phyloP scores from a whole-genome alignment of 1,140 invertebrate species.

The Drosophila orena region DNA sequence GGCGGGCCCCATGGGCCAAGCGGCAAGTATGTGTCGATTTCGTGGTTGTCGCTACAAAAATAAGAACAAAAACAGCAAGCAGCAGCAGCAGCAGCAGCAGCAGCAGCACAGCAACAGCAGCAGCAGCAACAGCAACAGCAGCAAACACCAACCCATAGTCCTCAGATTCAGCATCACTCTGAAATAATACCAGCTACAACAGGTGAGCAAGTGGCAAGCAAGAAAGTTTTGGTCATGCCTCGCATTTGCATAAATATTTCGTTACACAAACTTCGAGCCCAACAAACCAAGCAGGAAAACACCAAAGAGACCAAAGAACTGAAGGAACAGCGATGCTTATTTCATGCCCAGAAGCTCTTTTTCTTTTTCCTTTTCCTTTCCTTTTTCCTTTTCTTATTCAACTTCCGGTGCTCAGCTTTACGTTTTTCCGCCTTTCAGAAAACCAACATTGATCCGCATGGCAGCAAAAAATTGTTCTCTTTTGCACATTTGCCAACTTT shows the following conservation, averaged over 20 bases:
- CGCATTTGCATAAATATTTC: slow-evolving; percentile 62
- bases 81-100: slow-evolving; percentile 64
- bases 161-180: slow-evolving; percentile 52
- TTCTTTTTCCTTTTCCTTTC: no score
- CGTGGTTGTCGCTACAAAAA: slow-evolving; percentile 88
- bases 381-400: background rate
- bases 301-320: slow-evolving; percentile 3
- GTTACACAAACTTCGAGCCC: slow-evolving; percentile 35
- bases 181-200: slow-evolving; percentile 39
- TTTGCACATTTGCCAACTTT: slow-evolving; percentile 75
- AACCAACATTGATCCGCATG: slow-evolving; percentile 30
- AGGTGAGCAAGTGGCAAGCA: slow-evolving; percentile 28
- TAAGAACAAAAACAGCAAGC: slow-evolving; percentile 85
- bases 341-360: slow-evolving; percentile 14
- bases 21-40: slow-evolving; percentile 88
- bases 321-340: slow-evolving; percentile 22
- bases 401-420: background rate
- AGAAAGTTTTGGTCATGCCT: slow-evolving; percentile 21
- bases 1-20: slow-evolving; percentile 88
- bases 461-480: slow-evolving; percentile 46
- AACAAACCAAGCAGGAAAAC: slow-evolving; percentile 8
- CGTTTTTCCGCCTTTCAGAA: slow-evolving; percentile 2
- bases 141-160: slow-evolving; percentile 51
- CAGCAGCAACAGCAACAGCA: slow-evolving; percentile 44
- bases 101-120: slow-evolving; percentile 60